Evolutionary conservation across 2,888 invertebrate genomes (phyloP), one percentile per base, ranked within the genome.

Genomic region (Digitonthophagus gazella): DNA sequence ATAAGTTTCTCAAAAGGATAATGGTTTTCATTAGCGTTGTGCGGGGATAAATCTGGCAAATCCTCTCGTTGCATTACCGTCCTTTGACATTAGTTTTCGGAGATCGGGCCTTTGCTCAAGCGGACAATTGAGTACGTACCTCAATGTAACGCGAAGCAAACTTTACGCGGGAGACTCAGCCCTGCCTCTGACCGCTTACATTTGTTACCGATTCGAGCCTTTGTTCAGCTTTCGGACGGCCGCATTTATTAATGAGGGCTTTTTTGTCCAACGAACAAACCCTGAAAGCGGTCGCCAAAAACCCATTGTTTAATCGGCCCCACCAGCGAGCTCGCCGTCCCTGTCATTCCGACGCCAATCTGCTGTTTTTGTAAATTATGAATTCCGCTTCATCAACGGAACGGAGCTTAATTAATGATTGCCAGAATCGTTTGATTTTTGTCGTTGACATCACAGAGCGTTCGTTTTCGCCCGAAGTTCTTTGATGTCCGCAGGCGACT

Each of bases 281-380:
- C 61, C 18, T n/a, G 61, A 61, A 61, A 18, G 11, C 28, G 11
- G 28, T 8, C 28, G 8, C 28, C 28, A 44, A 44, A 44, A 44
- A 44, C 28, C 61, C 18, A 61, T 61, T 61, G 61, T 61, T 19
- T 61, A 61, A 61, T n/a, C 18, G n/a, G 16, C 61, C 20, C 19
- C 4, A 18, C 18, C 61, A 18, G 18, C 61, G 18, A 61, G 18
- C 19, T 15, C 16, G 61, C 18, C 16, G 6, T 20, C 16, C 18
- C 18, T 19, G 16, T 20, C 19, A 19, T 61, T 61, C 18, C n/a
- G 20, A 61, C 16, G n/a, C 61, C 61, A 20, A 61, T 20, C 61
- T 61, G 61, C 19, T 61, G 61, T 61, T 61, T 61, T 61, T 61
- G 61, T 61, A 61, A 61, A 61, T 61, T 61, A 61, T 61, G 61